Base-by-base conservation (phyloP, 2,113 vertebrate species). In the Laticauda laticaudata region DNA sequence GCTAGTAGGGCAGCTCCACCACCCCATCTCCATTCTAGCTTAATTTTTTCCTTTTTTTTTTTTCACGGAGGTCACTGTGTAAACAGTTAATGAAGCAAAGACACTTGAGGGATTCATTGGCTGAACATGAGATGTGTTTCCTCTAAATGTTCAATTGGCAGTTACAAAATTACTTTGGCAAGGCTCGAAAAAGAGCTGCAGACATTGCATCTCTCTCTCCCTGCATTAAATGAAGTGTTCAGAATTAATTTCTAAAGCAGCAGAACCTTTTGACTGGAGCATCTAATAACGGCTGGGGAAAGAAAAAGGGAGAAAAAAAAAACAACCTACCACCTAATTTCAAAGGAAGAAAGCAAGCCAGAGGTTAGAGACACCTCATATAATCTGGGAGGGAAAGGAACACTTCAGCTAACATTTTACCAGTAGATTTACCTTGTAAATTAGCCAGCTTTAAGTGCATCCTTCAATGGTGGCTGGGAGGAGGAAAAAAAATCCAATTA, bases 61-160 rank as follows among this genome's bases (percentile, higher is more conserved):
- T 64, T 34, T 34, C 4, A 91, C 92, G 87, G 95, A 95, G 96
- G 95, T 97, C 97, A 97, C 90, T 92, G 75, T 92, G 93, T 96
- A 97, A 97, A 97, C 95, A 96, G 93, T 96, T 97, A 98, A 97
- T 97, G 97, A 97, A 96, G 95, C 94, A 96, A 94, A 97, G 97
- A 96, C 86, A 94, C 95, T 93, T 94, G 10, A 0, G 93, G 90
- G 95, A 96, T 97, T 97, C 95, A 96, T 48, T 96, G 96, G 94
- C 92, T 96, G 94, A 96, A 86, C 92, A 96, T 92, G 96, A 94
- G 92, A 96, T 96, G 94, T 93, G 85, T 94, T 96, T 94, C 86
- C 34, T 64, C 91, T 89, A 96, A 95, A 94, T 93, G 90, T 96
- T 97, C 95, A 94, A 21, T 94, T 89, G 81, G 34, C 89, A 91